A percentile compares a stretch with the other conserved stretches of the same genome.
phyloP scores from a whole-genome alignment of 2,113 vertebrate species.

The Sinocyclocheilus maitianheensis region DNA sequence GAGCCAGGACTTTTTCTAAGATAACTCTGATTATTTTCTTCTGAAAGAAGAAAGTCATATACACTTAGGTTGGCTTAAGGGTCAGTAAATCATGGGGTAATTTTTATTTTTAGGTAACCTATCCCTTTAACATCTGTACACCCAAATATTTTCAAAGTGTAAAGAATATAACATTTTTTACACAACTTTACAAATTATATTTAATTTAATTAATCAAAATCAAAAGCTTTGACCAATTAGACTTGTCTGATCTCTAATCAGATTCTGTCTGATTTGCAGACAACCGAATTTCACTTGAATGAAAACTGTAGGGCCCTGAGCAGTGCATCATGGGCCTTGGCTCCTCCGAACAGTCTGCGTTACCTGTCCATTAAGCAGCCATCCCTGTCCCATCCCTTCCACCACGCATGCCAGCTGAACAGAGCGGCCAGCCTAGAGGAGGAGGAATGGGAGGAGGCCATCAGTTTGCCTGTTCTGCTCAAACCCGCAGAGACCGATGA shows the following conservation, averaged over 20 bases:
- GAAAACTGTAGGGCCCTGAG: conserved; percentile 60
- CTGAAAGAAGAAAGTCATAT: too few relatives aligned
- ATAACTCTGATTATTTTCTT: too few relatives aligned
- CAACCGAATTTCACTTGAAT: conserved; percentile 54
- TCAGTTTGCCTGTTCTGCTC: conserved; percentile 66
- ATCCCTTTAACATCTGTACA: too few relatives aligned
- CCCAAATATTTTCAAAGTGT: too few relatives aligned
- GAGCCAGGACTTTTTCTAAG: too few relatives aligned
- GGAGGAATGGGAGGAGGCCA: conserved; percentile 66
- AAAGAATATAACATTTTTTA: too few relatives aligned
- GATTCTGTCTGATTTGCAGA: conserved; percentile 60
- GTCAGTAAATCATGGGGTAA: neutral
- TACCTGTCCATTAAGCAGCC: conserved; percentile 65
- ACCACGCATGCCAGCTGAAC: conserved; percentile 60
- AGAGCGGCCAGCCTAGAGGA: conserved; percentile 51
- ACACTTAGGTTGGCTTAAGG: neutral
- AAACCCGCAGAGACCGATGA: conserved; percentile 48
- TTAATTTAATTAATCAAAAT: too few relatives aligned
- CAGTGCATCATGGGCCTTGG: conserved; percentile 70
- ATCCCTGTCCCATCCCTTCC: conserved; percentile 58
- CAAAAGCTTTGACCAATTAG: too few relatives aligned
- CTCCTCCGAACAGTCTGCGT: conserved; percentile 69
- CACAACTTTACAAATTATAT: too few relatives aligned
- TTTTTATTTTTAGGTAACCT: too few relatives aligned
- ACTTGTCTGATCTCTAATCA: conserved; percentile 39